Evolutionary conservation across 2,113 vertebrate species (phyloP).

Genomic region (Miniopterus natalensis): DNA sequence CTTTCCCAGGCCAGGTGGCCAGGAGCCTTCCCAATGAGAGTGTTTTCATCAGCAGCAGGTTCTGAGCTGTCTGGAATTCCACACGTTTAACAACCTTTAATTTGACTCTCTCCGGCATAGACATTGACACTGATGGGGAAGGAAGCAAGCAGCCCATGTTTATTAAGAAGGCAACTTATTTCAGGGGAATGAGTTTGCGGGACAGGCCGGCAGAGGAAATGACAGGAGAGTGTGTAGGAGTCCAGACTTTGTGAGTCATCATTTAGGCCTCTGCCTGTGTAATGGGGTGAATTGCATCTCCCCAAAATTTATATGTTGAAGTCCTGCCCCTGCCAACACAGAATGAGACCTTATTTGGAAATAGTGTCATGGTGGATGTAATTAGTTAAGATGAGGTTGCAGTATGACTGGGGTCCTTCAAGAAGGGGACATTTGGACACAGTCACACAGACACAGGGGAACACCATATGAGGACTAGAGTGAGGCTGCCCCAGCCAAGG

Average conservation of each 20-base stretch:
- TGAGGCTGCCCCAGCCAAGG: too few species aligned
- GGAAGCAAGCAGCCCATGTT: not conserved
- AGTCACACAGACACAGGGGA: not conserved
- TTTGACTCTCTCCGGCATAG: not conserved
- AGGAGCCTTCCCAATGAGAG: not conserved
- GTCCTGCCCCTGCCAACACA: not conserved
- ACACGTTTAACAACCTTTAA: not conserved
- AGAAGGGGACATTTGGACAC: not conserved
- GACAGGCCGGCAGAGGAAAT: not conserved
- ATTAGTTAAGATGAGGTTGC: not conserved
- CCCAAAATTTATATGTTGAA: not conserved
- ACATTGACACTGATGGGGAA: not conserved
- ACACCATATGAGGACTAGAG: not conserved
- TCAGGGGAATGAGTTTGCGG: not conserved
- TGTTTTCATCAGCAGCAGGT: not conserved
- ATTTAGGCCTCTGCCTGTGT: not conserved
- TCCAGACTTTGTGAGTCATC: constrained; percentile 30
- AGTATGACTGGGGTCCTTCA: not conserved
- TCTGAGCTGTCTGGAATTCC: not conserved
- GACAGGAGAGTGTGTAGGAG: constrained; percentile 25
- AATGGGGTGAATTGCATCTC: not conserved
- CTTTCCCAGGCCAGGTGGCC: not conserved
- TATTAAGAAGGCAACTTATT: not conserved
- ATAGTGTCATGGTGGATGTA: not conserved
- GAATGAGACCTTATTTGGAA: constrained; percentile 2